Evolutionary conservation across 2,888 invertebrate species (phyloP).

Genomic region (Nipponacmea schrenckii): DNA sequence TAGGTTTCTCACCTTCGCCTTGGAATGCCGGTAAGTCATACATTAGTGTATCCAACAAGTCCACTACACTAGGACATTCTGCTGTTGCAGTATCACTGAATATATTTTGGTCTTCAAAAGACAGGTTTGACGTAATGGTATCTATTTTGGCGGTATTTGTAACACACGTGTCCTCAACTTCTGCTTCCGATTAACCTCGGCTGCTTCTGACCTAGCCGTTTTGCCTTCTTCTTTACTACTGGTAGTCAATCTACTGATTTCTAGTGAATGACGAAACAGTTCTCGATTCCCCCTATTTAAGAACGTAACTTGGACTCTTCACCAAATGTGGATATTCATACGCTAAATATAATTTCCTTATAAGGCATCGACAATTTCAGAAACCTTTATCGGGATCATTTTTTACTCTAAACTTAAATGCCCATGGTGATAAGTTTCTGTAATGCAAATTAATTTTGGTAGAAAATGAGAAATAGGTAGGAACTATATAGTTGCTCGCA

Average conservation of each 20-base stretch:
- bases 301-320: constrained; percentile 8
- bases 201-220: not conserved
- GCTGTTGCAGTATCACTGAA: constrained; percentile 21
- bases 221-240: not conserved
- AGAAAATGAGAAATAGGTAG: not conserved
- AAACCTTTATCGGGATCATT: not conserved
- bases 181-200: constrained; percentile 1
- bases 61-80: constrained; percentile 31
- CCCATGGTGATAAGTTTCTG: not conserved
- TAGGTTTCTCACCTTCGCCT: constrained; percentile 31
- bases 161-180: constrained; percentile 17
- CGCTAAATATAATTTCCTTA: constrained; percentile 5
- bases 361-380: not conserved
- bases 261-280: constrained; percentile 15
- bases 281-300: constrained; percentile 1
- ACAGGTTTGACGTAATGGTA: constrained; percentile 15
- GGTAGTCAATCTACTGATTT: not conserved
- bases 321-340: constrained; percentile 12
- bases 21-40: constrained; percentile 33
- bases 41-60: constrained; percentile 37
- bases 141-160: constrained; percentile 25
- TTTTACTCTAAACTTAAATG: not conserved
- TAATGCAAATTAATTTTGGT: not conserved
- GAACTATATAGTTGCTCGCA: constrained; percentile 21
- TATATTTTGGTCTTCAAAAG: constrained; percentile 18